Conservation (phyloP, 1,140 invertebrate genomes). For the Papilio polytes region DNA sequence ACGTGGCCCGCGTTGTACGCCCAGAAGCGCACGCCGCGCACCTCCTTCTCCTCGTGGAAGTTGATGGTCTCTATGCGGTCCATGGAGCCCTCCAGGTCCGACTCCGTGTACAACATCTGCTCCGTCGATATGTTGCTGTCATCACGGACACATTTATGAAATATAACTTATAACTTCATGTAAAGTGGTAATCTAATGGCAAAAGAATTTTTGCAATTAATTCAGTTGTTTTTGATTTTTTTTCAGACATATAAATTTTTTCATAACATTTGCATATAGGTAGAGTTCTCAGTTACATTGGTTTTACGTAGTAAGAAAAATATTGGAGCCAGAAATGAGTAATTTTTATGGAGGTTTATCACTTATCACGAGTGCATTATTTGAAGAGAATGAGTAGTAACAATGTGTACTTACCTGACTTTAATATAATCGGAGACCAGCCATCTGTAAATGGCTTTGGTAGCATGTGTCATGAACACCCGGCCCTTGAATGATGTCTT, state of each 20-base stretch:
- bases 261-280: too few species aligned
- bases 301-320: too few species aligned
- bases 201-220: too few species aligned
- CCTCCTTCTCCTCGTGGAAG: slow-evolving; percentile 99
- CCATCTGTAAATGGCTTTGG: slow-evolving; percentile 99
- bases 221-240: too few species aligned
- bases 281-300: too few species aligned
- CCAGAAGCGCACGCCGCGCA: slow-evolving; percentile 98
- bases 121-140: slow-evolving; percentile 97
- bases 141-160: slow-evolving; percentile 9
- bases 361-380: too few species aligned
- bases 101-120: slow-evolving; percentile 98
- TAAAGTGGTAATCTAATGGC: too few species aligned
- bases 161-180: too few species aligned
- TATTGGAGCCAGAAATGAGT: too few species aligned
- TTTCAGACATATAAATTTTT: too few species aligned
- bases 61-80: slow-evolving; percentile 99
- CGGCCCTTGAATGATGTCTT: slow-evolving; percentile 99
- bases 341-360: too few species aligned
- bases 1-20: slow-evolving; percentile 99
- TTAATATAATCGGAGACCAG: slow-evolving; percentile 99
- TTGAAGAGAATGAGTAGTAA: too few species aligned
- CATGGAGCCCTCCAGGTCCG: slow-evolving; percentile 98
- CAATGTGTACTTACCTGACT: slow-evolving; percentile 89
- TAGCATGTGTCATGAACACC: slow-evolving; percentile 99